Evolutionary conservation across 2,888 invertebrate species (phyloP).

Genomic region (Harpalus rufipes): DNA sequence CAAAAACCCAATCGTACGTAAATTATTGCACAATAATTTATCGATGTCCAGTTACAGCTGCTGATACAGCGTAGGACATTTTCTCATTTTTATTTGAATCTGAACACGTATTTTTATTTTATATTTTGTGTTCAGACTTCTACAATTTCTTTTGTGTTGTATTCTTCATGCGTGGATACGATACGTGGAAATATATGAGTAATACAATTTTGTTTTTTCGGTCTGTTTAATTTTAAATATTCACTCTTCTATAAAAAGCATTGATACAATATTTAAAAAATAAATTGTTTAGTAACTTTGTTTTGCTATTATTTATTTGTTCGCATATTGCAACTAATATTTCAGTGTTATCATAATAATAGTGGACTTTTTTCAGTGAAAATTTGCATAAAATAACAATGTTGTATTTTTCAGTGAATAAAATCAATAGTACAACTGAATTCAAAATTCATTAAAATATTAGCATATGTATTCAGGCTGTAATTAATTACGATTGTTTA

Average conservation of each 20-base stretch:
- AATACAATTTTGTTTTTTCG: conserved; percentile 3
- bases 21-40: conserved; percentile 37
- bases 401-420: conserved; percentile 1
- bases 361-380: neutral
- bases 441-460: conserved; percentile 32
- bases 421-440: conserved; percentile 8
- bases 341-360: neutral
- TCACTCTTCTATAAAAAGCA: neutral
- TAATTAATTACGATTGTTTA: conserved; percentile 18
- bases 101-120: conserved; percentile 35
- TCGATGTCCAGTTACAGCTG: conserved; percentile 25
- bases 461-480: neutral
- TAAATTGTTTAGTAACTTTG: neutral
- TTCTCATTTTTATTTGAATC: conserved; percentile 30
- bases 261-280: neutral
- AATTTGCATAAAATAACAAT: conserved; percentile 4
- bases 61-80: conserved; percentile 7
- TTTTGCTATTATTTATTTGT: too few species aligned
- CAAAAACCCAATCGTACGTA: conserved; percentile 2
- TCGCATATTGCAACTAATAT: too few species aligned
- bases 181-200: neutral
- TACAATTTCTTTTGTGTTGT: neutral
- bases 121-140: conserved; percentile 19
- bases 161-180: neutral
- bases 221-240: conserved; percentile 4